These are phyloP conservation scores for Lasioglossum baleicum DNA, from an alignment of 1,140 invertebrate species.

Conservation along the genomic window DNA sequence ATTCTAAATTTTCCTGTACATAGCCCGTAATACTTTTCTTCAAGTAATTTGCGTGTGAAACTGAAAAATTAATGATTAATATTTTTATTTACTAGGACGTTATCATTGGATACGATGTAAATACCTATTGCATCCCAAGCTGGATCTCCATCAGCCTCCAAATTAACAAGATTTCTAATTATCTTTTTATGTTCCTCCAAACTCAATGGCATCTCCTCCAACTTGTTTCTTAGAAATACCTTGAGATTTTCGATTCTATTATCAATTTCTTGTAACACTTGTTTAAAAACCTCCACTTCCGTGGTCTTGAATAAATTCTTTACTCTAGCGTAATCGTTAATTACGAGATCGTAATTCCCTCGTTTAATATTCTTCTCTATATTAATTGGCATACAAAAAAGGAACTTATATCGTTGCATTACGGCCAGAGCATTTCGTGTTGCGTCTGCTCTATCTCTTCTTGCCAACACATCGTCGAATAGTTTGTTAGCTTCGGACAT, in stretches of 20 bases:
- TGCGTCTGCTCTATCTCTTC: conserved; percentile 97
- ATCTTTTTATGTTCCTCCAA: conserved; percentile 97
- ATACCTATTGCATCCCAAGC: conserved; percentile 93
- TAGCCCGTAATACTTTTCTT: conserved; percentile 74
- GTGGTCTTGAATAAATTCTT: conserved; percentile 98
- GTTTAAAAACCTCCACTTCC: conserved; percentile 92
- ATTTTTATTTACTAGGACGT: not conserved
- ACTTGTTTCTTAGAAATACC: conserved; percentile 88
- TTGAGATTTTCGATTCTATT: conserved; percentile 90
- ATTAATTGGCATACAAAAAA: conserved; percentile 96
- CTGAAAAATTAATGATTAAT: conserved; percentile 58
- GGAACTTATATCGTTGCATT: conserved; percentile 92
- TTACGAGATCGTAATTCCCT: conserved; percentile 97
- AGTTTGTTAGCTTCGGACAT: conserved; percentile 95
- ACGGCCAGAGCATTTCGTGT: conserved; percentile 96
- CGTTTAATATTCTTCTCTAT: conserved; percentile 96
- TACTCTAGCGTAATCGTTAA: conserved; percentile 98
- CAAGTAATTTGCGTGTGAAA: conserved; percentile 75
- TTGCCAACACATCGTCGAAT: conserved; percentile 95
- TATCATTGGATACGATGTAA: not conserved
- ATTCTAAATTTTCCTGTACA: conserved; percentile 67
- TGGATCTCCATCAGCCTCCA: conserved; percentile 90
- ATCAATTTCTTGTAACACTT: conserved; percentile 95
- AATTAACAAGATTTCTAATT: conserved; percentile 87
- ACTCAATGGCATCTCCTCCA: conserved; percentile 92